Evolutionary conservation across 2,797 vertebrate genomes (phyloP).

Genomic region (Nasua narica): DNA sequence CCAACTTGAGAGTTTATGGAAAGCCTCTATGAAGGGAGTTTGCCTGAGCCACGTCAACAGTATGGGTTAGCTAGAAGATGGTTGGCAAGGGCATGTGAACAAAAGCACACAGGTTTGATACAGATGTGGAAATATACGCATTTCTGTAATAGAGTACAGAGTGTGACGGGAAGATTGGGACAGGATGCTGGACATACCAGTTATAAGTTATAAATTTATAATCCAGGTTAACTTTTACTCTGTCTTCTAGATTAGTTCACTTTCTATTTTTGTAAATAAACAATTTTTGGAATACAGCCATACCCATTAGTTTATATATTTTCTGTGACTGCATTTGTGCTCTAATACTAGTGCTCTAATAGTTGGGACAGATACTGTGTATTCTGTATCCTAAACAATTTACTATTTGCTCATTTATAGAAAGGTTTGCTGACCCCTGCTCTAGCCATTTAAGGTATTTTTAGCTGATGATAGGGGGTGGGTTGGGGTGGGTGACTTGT

Average conservation of each 20-base stretch:
- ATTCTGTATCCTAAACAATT: neutral
- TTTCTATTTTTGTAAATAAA: conserved; percentile 11
- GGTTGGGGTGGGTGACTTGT: neutral
- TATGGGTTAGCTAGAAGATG: conserved; percentile 3
- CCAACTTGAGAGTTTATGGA: neutral
- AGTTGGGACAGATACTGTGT: neutral
- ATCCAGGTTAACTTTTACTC: neutral
- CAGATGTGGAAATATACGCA: neutral
- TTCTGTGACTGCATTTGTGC: neutral
- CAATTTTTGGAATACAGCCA: neutral
- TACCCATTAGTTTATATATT: neutral
- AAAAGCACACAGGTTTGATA: neutral
- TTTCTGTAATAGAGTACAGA: neutral
- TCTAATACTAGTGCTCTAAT: neutral
- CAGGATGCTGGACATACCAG: neutral
- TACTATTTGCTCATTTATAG: conserved; percentile 16
- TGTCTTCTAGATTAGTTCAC: neutral
- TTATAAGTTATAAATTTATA: neutral
- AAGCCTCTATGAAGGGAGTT: neutral
- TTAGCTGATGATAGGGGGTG: neutral
- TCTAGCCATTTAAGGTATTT: neutral
- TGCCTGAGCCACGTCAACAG: neutral
- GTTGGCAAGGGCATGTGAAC: neutral
- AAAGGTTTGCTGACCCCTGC: neutral
- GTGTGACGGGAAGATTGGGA: neutral